Base-by-base conservation (phyloP, 2,888 invertebrate genomes). In the Sthenelais limicola region DNA sequence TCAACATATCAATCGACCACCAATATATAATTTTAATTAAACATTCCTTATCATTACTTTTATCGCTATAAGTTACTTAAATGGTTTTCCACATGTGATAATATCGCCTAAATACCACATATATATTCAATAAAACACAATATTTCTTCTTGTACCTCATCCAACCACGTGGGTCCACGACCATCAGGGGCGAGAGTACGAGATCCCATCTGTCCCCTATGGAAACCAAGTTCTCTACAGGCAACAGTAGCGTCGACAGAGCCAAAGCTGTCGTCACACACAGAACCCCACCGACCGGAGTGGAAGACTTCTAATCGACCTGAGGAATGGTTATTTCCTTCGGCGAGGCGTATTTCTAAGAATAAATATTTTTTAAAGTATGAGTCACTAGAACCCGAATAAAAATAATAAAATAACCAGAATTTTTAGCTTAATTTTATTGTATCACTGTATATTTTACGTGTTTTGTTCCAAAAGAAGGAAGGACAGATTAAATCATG, bases 261-360 rank as follows among this genome's bases (percentile, higher is more conserved):
- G 4, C 62, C 38, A 24, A 62, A 62, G 62, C 24, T 38, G 62
- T 62, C 62, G 24, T 62, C 62, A 38, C 62, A 62, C 21, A 62
- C 62, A 1, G 62, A 38, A 12, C 62, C 62, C 62, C 62, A 62
- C 12, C 62, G 62, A 5, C 62, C 62, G 21, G 38, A 38, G 62
- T 62, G 62, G 62, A 62, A 62, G 62, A 62, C 43, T 28, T 62
- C 62, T 24, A 62, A 26, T 1, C 62, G 33, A 12, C 62, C 62
- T n/a, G 62, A 38, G 3, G 62, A 62, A 15, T 1, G 21, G 38
- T 62, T 62, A 15, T 18, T 3, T 21, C 62, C 62, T 35, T 24
- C 62, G 1, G 43, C 35, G 38, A 62, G 21, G 15, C 38, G 3
- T 3, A n/a, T 3, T 5, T 62, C 62, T 62, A 43, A 38, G 9